phyloP scores from a whole-genome alignment of 92 coral and sea anemone species.

The Montipora capitata region DNA sequence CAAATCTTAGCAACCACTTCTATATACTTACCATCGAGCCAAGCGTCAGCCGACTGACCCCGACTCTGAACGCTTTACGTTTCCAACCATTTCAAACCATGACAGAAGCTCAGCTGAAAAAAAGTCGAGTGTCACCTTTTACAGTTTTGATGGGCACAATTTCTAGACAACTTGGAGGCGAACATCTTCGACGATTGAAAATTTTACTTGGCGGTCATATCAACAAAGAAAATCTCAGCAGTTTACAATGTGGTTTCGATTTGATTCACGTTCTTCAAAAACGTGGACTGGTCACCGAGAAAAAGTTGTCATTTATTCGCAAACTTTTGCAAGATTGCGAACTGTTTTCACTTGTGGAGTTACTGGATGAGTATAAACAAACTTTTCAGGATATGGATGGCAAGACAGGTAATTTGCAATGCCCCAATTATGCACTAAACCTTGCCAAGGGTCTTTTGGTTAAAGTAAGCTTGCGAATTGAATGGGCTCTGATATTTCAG shows the following conservation, averaged over 20 bases:
- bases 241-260: conserved; percentile 75
- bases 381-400: conserved; percentile 34
- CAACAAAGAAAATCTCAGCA: conserved; percentile 84
- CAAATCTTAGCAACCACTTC: conserved; percentile 40
- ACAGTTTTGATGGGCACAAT: conserved; percentile 78
- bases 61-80: too few species aligned
- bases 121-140: conserved; percentile 71
- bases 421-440: too few species aligned
- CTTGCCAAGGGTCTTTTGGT: too few species aligned
- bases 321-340: conserved; percentile 80
- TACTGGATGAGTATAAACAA: conserved; percentile 86
- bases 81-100: conserved; percentile 6
- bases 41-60: too few species aligned
- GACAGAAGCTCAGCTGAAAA: conserved; percentile 39
- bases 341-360: conserved; percentile 64
- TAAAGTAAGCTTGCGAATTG: too few species aligned
- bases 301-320: conserved; percentile 88
- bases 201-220: conserved; percentile 90
- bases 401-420: not conserved
- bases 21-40: too few species aligned
- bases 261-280: conserved; percentile 81
- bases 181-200: conserved; percentile 80
- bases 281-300: conserved; percentile 84
- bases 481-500: too few species aligned
- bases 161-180: conserved; percentile 75